A percentile compares a stretch with the other conserved stretches of the same genome.
These are phyloP conservation scores for Hydropotes inermis DNA, from an alignment of 2,113 vertebrate species.

Conservation along the genomic window DNA sequence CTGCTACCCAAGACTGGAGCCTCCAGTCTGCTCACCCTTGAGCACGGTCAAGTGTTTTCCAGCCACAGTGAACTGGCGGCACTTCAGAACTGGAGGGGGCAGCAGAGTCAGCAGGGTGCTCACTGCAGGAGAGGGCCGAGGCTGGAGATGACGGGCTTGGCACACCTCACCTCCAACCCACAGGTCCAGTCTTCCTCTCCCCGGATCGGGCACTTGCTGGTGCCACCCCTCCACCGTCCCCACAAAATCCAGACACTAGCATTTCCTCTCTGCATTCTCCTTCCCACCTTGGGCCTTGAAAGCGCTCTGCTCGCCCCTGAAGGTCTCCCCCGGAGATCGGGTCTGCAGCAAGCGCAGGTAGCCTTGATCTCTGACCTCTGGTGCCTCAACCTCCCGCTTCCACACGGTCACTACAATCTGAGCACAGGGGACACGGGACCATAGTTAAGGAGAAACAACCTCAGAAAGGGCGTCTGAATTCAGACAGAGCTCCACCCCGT, in stretches of 20 bases:
- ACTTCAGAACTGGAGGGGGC: slow-evolving; percentile 88
- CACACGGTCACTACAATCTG: slow-evolving; percentile 91
- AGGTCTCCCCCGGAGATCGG: slow-evolving; percentile 86
- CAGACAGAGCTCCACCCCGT: background rate
- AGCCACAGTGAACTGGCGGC: slow-evolving; percentile 88
- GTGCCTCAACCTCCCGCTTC: slow-evolving; percentile 86
- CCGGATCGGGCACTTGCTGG: background rate
- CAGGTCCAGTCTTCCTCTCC: background rate
- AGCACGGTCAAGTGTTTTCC: slow-evolving; percentile 89
- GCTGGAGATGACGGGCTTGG: background rate
- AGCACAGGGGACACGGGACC: background rate
- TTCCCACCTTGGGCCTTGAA: slow-evolving; percentile 90
- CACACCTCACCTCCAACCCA: background rate
- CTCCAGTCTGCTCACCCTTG: slow-evolving; percentile 82
- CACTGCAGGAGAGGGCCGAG: slow-evolving; percentile 77
- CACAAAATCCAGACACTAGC: background rate
- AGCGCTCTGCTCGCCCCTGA: slow-evolving; percentile 86
- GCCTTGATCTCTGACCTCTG: slow-evolving; percentile 86
- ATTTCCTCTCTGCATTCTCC: background rate
- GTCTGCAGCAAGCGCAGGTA: slow-evolving; percentile 89
- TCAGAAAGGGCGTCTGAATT: background rate
- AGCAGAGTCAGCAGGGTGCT: slow-evolving; percentile 89
- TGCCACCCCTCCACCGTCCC: background rate
- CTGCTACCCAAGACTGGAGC: background rate
- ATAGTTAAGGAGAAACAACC: background rate